These are phyloP conservation scores for Drosophila eohydei DNA, from an alignment of 2,888 invertebrate species.

Conservation along the genomic window DNA sequence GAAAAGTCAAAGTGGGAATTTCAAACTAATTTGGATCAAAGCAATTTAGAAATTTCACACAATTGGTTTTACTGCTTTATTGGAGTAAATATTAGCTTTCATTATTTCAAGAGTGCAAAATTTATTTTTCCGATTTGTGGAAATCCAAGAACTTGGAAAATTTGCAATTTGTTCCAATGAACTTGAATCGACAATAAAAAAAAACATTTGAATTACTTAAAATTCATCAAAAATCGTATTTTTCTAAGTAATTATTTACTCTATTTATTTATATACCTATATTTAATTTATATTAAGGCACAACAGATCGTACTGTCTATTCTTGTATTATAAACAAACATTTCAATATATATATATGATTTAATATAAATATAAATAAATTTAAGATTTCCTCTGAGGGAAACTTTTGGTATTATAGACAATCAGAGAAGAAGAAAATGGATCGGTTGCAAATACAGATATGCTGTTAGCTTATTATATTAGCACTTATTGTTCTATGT, in stretches of 20 bases:
- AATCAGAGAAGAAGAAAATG: no score
- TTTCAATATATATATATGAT: no score
- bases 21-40: slow-evolving; percentile 15
- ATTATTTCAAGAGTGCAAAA: not conserved
- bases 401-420: no score
- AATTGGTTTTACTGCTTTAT: not conserved
- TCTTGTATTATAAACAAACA: not conserved
- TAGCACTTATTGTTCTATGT: not conserved
- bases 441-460: not conserved
- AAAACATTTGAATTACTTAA: not conserved
- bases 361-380: no score
- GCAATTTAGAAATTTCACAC: not conserved
- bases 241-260: not conserved
- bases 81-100: slow-evolving; percentile 7
- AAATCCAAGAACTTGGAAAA: not conserved
- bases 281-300: not conserved
- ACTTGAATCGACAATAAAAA: not conserved
- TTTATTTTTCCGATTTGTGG: not conserved
- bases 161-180: not conserved
- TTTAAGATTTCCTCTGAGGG: no score
- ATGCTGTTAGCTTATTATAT: not conserved
- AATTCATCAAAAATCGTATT: not conserved
- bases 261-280: not conserved
- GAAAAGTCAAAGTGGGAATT: not conserved
- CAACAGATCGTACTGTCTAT: not conserved